Evolutionary conservation across 2,888 invertebrate genomes (phyloP).

Genomic region (Plebejus melissa): DNA sequence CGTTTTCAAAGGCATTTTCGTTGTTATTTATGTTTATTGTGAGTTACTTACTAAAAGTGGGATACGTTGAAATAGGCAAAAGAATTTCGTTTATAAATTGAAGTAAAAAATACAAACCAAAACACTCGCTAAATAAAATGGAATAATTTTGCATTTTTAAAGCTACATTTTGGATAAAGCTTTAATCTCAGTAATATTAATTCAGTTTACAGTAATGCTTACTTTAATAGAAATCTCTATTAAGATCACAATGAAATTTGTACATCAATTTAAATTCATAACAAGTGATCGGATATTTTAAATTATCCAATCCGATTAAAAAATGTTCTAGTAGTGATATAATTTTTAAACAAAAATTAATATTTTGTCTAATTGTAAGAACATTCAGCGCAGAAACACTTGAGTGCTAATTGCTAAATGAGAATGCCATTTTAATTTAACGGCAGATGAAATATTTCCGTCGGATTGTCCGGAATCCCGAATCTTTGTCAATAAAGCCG

Average conservation of each 20-base stretch:
- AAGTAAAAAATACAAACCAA: not conserved
- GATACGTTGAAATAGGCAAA: not conserved
- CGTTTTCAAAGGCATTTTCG: not conserved
- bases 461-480: not conserved
- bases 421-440: constrained; percentile 4
- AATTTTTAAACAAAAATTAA: not conserved
- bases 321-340: not conserved
- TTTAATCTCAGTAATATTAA: not conserved
- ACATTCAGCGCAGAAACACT: not conserved
- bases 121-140: not conserved
- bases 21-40: not conserved
- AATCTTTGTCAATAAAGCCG: constrained; percentile 26
- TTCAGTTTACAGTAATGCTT: not conserved
- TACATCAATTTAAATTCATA: not conserved
- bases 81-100: not conserved
- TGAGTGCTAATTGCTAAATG: not conserved
- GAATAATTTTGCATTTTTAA: constrained; percentile 6
- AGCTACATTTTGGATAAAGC: not conserved
- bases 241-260: not conserved
- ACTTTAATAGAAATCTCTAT: not conserved
- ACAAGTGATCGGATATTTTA: not conserved
- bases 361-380: not conserved
- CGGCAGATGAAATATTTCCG: not conserved
- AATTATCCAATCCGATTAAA: not conserved
- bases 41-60: not conserved